Evolutionary conservation across 1,140 invertebrate species (phyloP).

Genomic region (Hormaphis cornu): DNA sequence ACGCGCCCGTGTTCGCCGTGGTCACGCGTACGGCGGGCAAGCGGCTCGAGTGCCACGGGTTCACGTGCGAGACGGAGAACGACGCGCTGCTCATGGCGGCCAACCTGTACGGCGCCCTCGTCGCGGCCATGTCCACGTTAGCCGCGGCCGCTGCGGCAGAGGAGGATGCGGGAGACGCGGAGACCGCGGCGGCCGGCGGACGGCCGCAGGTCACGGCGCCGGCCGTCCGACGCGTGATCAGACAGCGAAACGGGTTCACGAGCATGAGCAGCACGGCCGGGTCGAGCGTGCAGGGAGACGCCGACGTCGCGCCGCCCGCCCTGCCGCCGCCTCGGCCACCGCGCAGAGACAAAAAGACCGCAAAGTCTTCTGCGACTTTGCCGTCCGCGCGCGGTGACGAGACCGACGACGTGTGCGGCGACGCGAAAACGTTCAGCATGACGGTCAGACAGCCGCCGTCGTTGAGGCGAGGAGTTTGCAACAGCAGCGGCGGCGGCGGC

Average conservation of each 20-base stretch:
- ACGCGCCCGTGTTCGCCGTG: constrained; percentile 80
- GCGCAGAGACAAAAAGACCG: not conserved
- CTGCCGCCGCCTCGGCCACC: constrained; percentile 2
- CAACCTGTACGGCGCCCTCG: constrained; percentile 74
- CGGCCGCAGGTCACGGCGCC: not conserved
- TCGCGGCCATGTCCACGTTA: constrained; percentile 56
- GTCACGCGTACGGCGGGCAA: constrained; percentile 62
- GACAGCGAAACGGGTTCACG: not conserved
- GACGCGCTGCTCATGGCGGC: constrained; percentile 83
- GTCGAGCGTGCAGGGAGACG: not conserved
- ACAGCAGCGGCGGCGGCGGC: not conserved
- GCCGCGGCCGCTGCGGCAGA: not conserved
- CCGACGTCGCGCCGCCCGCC: not conserved
- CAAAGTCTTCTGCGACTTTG: not conserved
- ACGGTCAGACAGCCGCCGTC: constrained; percentile 3
- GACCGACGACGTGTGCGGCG: not conserved
- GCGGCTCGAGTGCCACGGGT: constrained; percentile 79
- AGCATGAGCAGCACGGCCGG: constrained; percentile 19
- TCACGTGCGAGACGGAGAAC: constrained; percentile 75
- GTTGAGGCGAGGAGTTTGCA: not conserved
- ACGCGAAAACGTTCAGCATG: not conserved
- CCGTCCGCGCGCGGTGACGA: not conserved
- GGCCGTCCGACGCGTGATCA: not conserved
- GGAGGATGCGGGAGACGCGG: constrained; percentile 39
- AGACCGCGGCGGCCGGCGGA: not conserved